A percentile compares a stretch with the other conserved stretches of the same genome.
Conservation (phyloP, 2,113 vertebrate genomes). For the Carollia perspicillata region DNA sequence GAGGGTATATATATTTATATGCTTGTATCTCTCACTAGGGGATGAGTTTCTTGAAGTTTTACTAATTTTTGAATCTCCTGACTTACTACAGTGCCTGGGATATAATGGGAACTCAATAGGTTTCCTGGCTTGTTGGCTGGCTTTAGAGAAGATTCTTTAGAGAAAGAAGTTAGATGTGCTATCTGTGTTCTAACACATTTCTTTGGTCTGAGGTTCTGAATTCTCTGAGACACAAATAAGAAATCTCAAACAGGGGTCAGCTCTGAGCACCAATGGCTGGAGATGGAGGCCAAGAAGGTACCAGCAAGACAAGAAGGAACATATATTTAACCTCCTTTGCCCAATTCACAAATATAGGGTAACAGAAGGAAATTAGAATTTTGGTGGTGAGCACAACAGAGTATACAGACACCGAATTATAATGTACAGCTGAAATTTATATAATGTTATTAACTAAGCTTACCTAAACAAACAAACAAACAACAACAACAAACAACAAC, state of each 20-base stretch:
- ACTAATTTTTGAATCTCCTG: neutral
- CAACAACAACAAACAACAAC: too few relatives aligned
- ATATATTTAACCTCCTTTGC: neutral
- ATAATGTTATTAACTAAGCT: neutral
- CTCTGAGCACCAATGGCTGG: neutral
- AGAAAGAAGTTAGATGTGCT: neutral
- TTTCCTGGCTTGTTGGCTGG: neutral
- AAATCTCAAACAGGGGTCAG: neutral
- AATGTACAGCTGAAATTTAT: neutral
- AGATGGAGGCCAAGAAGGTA: neutral
- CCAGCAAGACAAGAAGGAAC: neutral
- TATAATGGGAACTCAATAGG: neutral
- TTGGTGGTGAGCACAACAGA: neutral
- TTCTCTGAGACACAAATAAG: neutral
- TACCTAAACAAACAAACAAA: too few relatives aligned
- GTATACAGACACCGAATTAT: neutral
- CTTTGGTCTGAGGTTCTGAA: neutral
- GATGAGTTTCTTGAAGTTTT: neutral
- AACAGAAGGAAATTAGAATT: neutral
- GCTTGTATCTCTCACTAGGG: neutral
- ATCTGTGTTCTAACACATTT: neutral
- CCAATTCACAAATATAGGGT: neutral
- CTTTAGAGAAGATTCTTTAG: neutral
- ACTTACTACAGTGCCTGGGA: neutral
- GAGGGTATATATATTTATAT: neutral